Base-by-base conservation (phyloP, 2,113 vertebrate genomes). In the Suncus etruscus region DNA sequence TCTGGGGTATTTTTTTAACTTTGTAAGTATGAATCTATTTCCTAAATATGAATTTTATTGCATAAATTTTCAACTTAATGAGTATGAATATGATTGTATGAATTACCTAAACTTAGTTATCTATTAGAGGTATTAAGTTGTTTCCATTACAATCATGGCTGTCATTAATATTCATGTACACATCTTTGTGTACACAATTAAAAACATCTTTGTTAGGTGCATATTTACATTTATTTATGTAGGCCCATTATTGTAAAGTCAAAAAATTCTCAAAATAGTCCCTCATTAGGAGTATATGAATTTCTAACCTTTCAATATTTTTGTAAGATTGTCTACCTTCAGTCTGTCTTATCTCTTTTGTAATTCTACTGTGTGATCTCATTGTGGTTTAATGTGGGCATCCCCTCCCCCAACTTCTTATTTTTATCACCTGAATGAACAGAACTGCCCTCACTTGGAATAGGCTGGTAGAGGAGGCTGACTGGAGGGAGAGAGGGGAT, bases 1-100 rank as follows among this genome's bases (percentile, higher is more conserved):
- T 31, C 27, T 86, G 48, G 20, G 3, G 70, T 91, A 16, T 93
- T 86, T 61, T 91, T 89, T 83, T 61, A 66, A 77, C 0, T 39
- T 81, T 29, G 61, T 12, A 45, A n/a, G 29, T 29, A 32, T 54
- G 11, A 54, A 54, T 54, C 14, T 54, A 54, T 54, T 54, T 54
- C 54, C 12, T 54, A 54, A 54, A 14, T 54, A 54, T 54, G 18
- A 54, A 39, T 39, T 39, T 39, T 39, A 39, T 3, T 39, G 3
- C 39, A 39, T 39, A 39, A 39, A 14, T 61, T 91, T 89, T 83
- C 51, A 66, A 77, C 0, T 39, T 81, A 29, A 68, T 12, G 32
- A 32, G 29, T 54, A 14, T 54, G 3, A 39, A 73, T 16, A 66
- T 45, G 6, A 73, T 8, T 45, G 48, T 82, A 58, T 81, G 50